Conservation (phyloP, 1,140 invertebrate species). For the Achatina immaculata region DNA sequence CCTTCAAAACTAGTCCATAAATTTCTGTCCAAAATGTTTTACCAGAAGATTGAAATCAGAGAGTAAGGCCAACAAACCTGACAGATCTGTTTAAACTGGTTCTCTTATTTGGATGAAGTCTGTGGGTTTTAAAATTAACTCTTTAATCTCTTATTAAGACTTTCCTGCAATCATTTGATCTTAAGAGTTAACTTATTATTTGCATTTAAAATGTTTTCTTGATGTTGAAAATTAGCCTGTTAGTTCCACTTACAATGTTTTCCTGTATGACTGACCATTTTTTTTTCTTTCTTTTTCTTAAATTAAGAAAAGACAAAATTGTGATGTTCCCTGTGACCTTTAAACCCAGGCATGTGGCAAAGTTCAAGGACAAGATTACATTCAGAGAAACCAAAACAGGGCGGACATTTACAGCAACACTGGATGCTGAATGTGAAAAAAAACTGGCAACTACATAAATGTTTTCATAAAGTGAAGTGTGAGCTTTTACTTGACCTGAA, state of each 20-base stretch:
- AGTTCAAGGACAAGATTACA: conserved; percentile 13
- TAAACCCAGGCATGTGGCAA: conserved; percentile 20
- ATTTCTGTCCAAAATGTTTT: no score
- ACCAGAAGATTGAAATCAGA: no score
- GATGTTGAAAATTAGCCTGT: no score
- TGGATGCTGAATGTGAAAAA: not conserved
- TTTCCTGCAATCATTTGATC: no score
- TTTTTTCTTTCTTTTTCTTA: not conserved
- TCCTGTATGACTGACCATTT: not conserved
- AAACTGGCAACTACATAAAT: not conserved
- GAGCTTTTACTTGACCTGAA: no score
- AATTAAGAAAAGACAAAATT: not conserved
- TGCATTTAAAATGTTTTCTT: not conserved
- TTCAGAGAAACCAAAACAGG: not conserved
- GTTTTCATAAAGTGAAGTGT: not conserved
- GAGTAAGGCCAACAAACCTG: not conserved
- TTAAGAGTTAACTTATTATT: no score
- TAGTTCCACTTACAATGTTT: not conserved
- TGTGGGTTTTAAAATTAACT: no score
- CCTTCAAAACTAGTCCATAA: no score
- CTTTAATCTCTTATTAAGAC: no score
- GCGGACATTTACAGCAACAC: not conserved
- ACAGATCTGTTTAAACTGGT: no score
- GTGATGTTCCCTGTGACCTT: conserved; percentile 25
- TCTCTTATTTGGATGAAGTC: no score